These are phyloP conservation scores for Habropoda laboriosa DNA, from an alignment of 1,140 invertebrate species.

Conservation along the genomic window DNA sequence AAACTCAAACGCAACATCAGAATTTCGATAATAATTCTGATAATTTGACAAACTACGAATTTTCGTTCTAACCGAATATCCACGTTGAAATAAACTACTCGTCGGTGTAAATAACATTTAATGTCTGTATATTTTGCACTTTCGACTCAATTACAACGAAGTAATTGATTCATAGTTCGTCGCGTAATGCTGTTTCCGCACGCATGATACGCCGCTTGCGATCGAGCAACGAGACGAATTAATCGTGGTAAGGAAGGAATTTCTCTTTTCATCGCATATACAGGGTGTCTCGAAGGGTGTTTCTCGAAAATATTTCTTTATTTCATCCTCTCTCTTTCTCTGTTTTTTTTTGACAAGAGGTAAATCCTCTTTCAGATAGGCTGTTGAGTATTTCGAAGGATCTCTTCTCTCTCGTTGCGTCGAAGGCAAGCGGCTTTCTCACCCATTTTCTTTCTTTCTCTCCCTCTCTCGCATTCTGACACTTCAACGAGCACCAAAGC, in stretches of 20 bases:
- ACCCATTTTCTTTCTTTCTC: not conserved
- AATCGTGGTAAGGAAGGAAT: not conserved
- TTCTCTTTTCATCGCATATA: not conserved
- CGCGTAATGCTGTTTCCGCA: conserved; percentile 11
- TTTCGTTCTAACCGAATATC: too few species aligned
- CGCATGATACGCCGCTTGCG: conserved; percentile 15
- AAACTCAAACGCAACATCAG: too few species aligned
- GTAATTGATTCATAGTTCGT: conserved; percentile 65
- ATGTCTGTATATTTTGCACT: conserved; percentile 77
- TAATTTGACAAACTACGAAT: too few species aligned
- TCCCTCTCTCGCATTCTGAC: conserved; percentile 2
- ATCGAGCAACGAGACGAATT: conserved; percentile 30
- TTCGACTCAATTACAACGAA: conserved; percentile 74
- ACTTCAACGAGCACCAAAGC: conserved; percentile 10
- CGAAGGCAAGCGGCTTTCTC: conserved; percentile 24
- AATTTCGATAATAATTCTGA: too few species aligned
- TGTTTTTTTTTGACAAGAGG: not conserved
- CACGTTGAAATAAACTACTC: conserved; percentile 20
- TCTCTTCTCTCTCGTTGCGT: not conserved
- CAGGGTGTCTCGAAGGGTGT: not conserved
- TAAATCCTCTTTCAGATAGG: not conserved
- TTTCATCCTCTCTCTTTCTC: too few species aligned
- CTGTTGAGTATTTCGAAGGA: not conserved
- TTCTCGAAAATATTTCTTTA: conserved; percentile 14
- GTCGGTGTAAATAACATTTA: conserved; percentile 70